Evolutionary conservation across 2,888 invertebrate genomes (phyloP).

Genomic region (Anoplius nigerrimus): DNA sequence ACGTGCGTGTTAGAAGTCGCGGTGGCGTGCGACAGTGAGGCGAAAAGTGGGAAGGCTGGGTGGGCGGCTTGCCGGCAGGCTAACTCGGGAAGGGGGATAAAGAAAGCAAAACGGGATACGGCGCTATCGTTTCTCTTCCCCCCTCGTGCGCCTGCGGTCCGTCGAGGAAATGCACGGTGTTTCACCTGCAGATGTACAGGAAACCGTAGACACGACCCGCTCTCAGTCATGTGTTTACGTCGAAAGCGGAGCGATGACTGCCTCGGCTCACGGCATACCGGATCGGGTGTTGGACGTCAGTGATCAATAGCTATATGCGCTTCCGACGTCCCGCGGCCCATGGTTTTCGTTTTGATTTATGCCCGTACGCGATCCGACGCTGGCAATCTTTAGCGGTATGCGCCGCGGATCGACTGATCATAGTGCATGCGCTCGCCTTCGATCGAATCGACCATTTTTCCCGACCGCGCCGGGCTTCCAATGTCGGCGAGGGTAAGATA

Average conservation of each 20-base stretch:
- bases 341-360: no score
- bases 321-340: no score
- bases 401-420: no score
- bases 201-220: constrained; percentile 53
- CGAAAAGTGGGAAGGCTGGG: constrained; percentile 13
- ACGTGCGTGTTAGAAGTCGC: not conserved
- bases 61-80: constrained; percentile 5
- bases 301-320: not conserved
- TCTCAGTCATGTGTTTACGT: constrained; percentile 66
- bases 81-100: constrained; percentile 32
- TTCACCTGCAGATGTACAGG: constrained; percentile 68
- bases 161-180: constrained; percentile 65
- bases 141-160: constrained; percentile 30
- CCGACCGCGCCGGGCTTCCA: no score
- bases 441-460: no score
- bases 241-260: constrained; percentile 23
- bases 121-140: constrained; percentile 37
- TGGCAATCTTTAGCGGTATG: no score
- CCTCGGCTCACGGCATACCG: constrained; percentile 1
- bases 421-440: no score
- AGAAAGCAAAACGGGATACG: constrained; percentile 48
- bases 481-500: no score
- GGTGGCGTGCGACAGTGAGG: constrained; percentile 6
- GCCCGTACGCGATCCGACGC: no score
- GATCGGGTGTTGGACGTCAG: not conserved